Evolutionary conservation across 2,888 invertebrate species (phyloP), one percentile per base, ranked within the genome.

Genomic region (Apodemia mormo): DNA sequence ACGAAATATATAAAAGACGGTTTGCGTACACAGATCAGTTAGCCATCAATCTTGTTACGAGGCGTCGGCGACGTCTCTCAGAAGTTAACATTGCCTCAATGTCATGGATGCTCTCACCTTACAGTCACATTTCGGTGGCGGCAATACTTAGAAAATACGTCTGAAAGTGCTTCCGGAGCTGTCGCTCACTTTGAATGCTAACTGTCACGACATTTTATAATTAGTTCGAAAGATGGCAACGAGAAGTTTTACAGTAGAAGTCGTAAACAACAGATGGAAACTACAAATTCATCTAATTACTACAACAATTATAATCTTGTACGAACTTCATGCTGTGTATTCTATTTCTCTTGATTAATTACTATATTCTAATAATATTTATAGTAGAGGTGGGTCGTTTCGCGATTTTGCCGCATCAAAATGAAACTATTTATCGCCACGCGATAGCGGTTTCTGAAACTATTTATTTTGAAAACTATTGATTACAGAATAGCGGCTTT

Each of bases 71-170:
- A 61, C 37, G 33, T 58, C 58, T 61, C 14, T 61, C 7, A 58
- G 61, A 64, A 64, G 61, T 61, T 61, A 61, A 61, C 61, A 61
- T 61, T 61, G 61, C 61, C 61, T 30, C 61, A 61, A 61, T 61
- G 61, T 61, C 61, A 61, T 30, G 61, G 61, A 61, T 61, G 61
- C 33, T 61, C 61, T 61, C 61, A 61, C 61, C 61, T 61, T 61
- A 61, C 61, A 14, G 1, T 61, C 30, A 14, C 10, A 58, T 61
- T 61, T 61, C 61, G 61, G 61, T 30, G 61, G 61, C 33, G 33
- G 61, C 33, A 12, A 10, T 30, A 33, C 30, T 61, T 61, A 33
- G 61, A 61, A 61, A 61, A 61, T 33, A 61, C 29, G 12, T 61
- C 61, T 61, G 61, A 61, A 61, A 61, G 14, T 33, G 6, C 30